Evolutionary conservation across 2,888 invertebrate genomes (phyloP), one percentile per base, ranked within the genome.

Genomic region (Protophormia terraenovae): DNA sequence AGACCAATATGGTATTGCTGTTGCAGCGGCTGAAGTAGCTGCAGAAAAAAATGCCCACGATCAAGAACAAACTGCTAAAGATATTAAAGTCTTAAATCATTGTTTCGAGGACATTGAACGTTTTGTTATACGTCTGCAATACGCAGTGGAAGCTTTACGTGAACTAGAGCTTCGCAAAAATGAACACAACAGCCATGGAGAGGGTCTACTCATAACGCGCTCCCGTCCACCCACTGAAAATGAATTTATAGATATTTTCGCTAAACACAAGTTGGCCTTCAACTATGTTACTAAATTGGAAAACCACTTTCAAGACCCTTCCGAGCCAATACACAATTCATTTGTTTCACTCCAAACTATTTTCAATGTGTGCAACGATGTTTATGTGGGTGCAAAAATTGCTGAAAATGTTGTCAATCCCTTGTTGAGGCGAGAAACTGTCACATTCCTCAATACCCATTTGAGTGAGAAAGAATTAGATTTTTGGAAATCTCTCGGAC

Each of bases 61-160:
- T 96, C 97, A 97, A 84, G 98, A 98, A 93, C 96, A 97, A 88
- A 97, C 98, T 91, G 98, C 98, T 92, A 95, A 97, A 86, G 98
- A 99, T 93, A 98, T 99, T 86, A 96, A 97, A 72, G 97, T 99
- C 89, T 93, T 99, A 84, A 98, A 98, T 92, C 97, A 97, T 90
- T 99, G 99, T 93, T 99, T 99, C 93, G 99, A 99, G 93, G 99
- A 99, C 93, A 99, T 99, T 89, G 99, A 99, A 93, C 97, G 98
- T 91, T 99, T 99, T 93, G 98, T 99, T 86, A 98, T 98, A 1
- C 94, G 99, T 84, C 94, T 99, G 62, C 99, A 99, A 91, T 98
- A 98, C 92, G 98, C 98, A 1, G 98, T 98, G 0, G 97, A 99
- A 10, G 98, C 99, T 0, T 96, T 97, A 75, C 94, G 97, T 66